Conservation (phyloP, 2,888 invertebrate species). For the Calameuta filiformis region DNA sequence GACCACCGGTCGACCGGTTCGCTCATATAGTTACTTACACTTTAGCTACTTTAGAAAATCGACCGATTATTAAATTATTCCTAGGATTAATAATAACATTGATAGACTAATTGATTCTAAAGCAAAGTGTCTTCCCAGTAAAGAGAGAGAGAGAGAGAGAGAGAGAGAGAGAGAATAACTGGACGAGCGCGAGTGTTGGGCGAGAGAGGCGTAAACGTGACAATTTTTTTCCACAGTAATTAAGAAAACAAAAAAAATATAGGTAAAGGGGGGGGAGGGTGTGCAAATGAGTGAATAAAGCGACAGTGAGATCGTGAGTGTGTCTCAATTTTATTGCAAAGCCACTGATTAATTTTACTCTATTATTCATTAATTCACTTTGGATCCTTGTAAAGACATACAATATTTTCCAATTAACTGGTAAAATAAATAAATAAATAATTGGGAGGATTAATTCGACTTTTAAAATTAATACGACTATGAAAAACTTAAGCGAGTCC, state of each 20-base stretch:
- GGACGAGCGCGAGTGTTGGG: not conserved
- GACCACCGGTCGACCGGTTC: not conserved
- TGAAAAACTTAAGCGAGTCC: not conserved
- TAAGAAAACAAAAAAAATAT: not conserved
- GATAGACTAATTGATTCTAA: not conserved
- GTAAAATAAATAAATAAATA: slow-evolving; percentile 9
- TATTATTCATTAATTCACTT: not conserved
- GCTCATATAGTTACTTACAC: not conserved
- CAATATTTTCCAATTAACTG: not conserved
- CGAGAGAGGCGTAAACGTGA: not conserved
- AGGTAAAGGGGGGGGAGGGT: not conserved
- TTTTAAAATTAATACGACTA: not conserved
- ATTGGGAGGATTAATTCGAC: not conserved
- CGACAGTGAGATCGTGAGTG: not conserved
- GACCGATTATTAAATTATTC: not conserved
- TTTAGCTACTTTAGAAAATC: not conserved
- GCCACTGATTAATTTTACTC: not conserved
- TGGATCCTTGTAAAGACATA: not conserved
- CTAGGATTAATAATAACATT: not conserved
- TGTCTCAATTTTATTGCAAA: slow-evolving; percentile 4
- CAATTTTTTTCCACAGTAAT: not conserved
- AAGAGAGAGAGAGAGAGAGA: too few species aligned
- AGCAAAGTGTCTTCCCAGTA: not conserved
- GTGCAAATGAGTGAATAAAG: not conserved
- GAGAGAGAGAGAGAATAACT: not conserved